These are phyloP conservation scores for Sturnus vulgaris DNA, from an alignment of 2,113 vertebrate species.

Conservation along the genomic window DNA sequence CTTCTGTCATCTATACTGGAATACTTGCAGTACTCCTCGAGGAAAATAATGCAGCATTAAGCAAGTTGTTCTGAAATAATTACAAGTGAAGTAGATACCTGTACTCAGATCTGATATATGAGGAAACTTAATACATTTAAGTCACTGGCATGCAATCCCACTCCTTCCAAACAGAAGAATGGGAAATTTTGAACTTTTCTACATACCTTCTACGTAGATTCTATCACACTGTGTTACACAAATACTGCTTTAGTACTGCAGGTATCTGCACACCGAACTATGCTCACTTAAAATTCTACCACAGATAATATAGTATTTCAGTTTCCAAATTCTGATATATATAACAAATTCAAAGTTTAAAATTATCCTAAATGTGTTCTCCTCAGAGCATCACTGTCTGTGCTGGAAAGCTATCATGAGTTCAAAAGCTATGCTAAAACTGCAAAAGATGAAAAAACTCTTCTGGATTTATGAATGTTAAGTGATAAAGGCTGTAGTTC, in stretches of 20 bases:
- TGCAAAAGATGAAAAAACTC: background rate
- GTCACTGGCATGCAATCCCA: background rate
- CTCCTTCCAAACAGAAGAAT: background rate
- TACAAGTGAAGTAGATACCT: background rate
- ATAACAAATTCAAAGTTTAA: background rate
- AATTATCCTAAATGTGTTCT: background rate
- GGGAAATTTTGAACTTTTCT: background rate
- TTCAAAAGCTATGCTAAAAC: background rate
- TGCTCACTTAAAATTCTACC: background rate
- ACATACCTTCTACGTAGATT: background rate
- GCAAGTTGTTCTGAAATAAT: background rate
- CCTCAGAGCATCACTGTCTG: background rate
- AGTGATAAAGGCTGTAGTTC: background rate
- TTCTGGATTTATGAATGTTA: background rate
- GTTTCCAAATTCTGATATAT: background rate
- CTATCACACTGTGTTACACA: background rate
- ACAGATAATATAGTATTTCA: background rate
- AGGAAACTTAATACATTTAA: background rate
- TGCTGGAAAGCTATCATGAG: background rate
- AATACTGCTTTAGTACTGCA: background rate
- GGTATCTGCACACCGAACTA: background rate
- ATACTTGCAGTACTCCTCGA: background rate
- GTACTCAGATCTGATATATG: background rate
- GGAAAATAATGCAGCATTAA: background rate
- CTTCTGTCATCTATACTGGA: background rate